These are phyloP conservation scores for Zosterops japonicus DNA, from an alignment of 2,113 vertebrate genomes.

Conservation along the genomic window DNA sequence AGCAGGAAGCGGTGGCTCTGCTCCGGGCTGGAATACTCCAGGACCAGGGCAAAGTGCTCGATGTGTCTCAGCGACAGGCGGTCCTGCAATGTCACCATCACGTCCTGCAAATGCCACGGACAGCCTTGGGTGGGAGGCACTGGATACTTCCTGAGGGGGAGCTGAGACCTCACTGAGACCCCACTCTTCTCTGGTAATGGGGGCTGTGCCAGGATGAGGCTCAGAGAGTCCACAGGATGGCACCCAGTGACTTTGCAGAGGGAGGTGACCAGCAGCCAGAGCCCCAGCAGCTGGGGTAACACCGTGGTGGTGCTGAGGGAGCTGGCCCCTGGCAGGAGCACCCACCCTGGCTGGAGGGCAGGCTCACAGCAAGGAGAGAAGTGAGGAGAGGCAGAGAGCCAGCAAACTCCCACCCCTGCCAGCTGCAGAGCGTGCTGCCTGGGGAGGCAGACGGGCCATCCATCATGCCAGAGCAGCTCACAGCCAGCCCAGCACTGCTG, in stretches of 20 bases:
- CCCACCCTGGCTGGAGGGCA: neutral
- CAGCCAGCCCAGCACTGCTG: neutral
- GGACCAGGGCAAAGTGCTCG: conserved; percentile 94
- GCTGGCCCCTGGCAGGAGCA: too few relatives aligned
- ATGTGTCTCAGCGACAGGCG: conserved; percentile 96
- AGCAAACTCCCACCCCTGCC: neutral
- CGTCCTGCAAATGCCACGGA: conserved; percentile 75
- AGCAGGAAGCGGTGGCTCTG: conserved; percentile 90
- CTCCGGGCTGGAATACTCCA: conserved; percentile 90
- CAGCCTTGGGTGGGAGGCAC: neutral
- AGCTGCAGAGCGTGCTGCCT: neutral
- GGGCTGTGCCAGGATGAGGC: neutral
- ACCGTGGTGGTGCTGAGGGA: neutral
- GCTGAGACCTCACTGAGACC: neutral
- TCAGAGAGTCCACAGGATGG: neutral
- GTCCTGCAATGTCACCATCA: conserved; percentile 95
- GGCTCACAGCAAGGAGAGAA: neutral
- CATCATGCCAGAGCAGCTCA: neutral
- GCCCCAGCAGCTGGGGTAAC: neutral
- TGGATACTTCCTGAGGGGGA: neutral
- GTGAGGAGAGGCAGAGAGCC: neutral
- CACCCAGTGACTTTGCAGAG: neutral
- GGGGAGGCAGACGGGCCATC: neutral
- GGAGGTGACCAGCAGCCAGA: neutral
- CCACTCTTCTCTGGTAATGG: rapidly evolving